Base-by-base conservation (phyloP, 2,888 invertebrate species). In the Cremastinae sp. region DNA sequence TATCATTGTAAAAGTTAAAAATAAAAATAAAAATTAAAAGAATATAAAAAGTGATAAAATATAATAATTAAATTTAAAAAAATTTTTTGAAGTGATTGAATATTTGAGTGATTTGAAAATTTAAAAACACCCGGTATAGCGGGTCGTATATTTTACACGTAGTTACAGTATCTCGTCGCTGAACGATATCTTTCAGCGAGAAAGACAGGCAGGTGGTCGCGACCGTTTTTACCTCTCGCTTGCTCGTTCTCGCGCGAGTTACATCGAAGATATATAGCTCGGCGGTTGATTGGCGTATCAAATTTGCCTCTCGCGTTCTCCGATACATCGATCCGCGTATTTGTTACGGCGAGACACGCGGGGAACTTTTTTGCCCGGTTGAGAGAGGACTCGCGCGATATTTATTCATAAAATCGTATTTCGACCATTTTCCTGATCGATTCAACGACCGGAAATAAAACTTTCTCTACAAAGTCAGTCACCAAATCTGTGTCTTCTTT, bases 171-270 rank as follows among this genome's bases (percentile, higher is more conserved):
- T 75, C 66, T 36, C 47, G 45, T 38, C 66, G 66, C 43, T 75
- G 71, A 66, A 66, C 66, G 75, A 75, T 71, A 71, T 65, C 75
- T 75, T 75, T 75, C 75, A 75, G 16, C 75, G 61, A 66, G 66
- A 71, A 56, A 71, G 70, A 75, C 70, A 70, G 70, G 64, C 65
- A 58, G 74, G 53, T 61, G 51, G 64, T 65, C 65, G 41, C 62
- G 49, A 18, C 56, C 64, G 45, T 56, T 56, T 59, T 59, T 38
- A 38, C n/a, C 20, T 43, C 43, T 43, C 43, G n/a, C 43, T 43
- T n/a, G n/a, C 43, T 45, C 14, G 0, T 45, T 68, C 56, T 56
- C 38, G 36, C 38, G 36, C 12, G 47, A 38, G 59, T 47, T n/a
- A 41, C 28, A 28, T 28, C 28, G 41, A 65, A 65, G 64, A 70